These are phyloP conservation scores for Ormyrus rosae DNA, from an alignment of 2,888 invertebrate species.

Conservation along the genomic window DNA sequence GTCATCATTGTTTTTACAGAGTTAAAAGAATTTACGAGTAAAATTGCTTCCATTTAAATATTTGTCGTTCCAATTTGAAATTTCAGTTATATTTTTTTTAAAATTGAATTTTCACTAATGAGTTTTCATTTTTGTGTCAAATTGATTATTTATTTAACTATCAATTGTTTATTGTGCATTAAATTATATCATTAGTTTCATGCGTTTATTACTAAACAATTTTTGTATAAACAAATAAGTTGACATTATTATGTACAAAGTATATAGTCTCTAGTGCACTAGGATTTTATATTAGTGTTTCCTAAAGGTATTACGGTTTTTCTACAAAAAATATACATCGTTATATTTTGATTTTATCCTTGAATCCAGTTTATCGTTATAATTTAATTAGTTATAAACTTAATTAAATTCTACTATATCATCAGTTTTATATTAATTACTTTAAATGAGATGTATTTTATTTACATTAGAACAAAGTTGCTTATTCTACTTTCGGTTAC, in stretches of 20 bases:
- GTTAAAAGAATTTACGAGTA: not conserved
- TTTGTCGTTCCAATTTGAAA: constrained; percentile 3
- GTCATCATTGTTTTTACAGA: not conserved
- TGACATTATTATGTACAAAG: constrained; percentile 68
- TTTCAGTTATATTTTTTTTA: not conserved
- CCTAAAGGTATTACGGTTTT: constrained; percentile 33
- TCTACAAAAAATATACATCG: constrained; percentile 54
- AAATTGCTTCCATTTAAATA: constrained; percentile 27
- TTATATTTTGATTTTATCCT: constrained; percentile 50
- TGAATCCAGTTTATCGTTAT: constrained; percentile 61
- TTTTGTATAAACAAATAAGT: constrained; percentile 66
- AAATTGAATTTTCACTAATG: not conserved
- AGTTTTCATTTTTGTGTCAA: constrained; percentile 35
- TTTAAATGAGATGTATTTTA: not conserved
- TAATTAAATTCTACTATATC: not conserved
- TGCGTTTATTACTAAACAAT: constrained; percentile 68
- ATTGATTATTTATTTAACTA: constrained; percentile 41
- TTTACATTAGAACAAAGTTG: constrained; percentile 30
- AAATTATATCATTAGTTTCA: constrained; percentile 57
- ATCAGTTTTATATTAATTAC: constrained; percentile 8
- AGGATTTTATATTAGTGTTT: constrained; percentile 65
- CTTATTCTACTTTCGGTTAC: not conserved
- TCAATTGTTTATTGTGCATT: constrained; percentile 53
- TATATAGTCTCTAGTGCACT: constrained; percentile 63
- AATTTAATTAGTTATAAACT: constrained; percentile 5